These are phyloP conservation scores for Esox lucius DNA, from an alignment of 2,797 vertebrate genomes.

Conservation along the genomic window DNA sequence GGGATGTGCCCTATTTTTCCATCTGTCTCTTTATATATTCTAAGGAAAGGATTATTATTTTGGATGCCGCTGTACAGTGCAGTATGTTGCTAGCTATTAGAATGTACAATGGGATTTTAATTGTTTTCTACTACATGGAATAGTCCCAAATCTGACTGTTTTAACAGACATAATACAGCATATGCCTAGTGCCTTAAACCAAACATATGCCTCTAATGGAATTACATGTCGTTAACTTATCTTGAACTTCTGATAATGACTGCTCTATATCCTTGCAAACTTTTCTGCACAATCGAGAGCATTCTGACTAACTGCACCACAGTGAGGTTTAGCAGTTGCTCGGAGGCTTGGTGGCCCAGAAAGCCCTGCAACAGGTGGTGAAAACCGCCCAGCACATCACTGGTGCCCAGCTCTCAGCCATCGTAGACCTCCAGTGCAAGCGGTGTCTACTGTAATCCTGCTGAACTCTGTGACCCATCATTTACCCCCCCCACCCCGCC, in stretches of 20 bases:
- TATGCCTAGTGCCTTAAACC: neutral
- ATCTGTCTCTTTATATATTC: constrained; percentile 1
- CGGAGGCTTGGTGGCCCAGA: too few species aligned
- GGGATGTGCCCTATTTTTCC: neutral
- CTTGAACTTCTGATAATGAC: neutral
- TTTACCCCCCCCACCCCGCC: too few species aligned
- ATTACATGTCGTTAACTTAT: neutral
- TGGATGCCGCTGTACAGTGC: neutral
- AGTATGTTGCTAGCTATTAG: neutral
- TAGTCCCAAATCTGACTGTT: neutral
- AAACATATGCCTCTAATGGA: neutral
- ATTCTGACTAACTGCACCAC: too few species aligned
- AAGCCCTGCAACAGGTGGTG: too few species aligned
- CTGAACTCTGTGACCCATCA: too few species aligned
- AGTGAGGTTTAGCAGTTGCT: too few species aligned
- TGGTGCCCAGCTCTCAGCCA: too few species aligned
- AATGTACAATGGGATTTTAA: neutral
- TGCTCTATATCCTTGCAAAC: neutral
- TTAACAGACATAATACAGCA: neutral
- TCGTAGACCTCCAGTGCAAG: too few species aligned
- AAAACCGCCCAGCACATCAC: too few species aligned
- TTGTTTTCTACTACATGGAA: neutral
- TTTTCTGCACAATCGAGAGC: too few species aligned
- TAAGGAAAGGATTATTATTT: neutral
- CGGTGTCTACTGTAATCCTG: too few species aligned